Base-by-base conservation (phyloP, 64 coral and sea anemone species). In the Dendronephthya gigantea region DNA sequence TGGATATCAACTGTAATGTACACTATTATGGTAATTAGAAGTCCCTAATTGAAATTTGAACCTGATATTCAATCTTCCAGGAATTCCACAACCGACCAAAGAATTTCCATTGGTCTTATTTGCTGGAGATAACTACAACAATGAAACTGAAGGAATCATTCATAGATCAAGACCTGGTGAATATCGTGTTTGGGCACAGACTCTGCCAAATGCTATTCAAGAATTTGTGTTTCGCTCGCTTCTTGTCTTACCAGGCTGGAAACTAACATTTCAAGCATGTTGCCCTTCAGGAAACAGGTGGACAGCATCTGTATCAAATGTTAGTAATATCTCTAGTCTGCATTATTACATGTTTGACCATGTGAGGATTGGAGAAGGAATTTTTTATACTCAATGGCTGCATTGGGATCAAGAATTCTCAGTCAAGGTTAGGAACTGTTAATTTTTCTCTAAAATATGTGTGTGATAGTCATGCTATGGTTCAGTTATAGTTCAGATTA, bases 301-400 rank as follows among this genome's bases (percentile, higher is more conserved):
- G 87, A 33, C 51, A 27, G 86, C 87, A 2, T 83, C 40, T 55
- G 75, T 83, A n/a, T 81, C 30, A 16, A 87, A 89, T 72, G 56
- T 89, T 36, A 85, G 83, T 79, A 97, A 93, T 41, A 93, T 97
- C 35, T 87, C 91, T 7, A 91, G 93, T 49, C 89, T 97, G 31
- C 94, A 97, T 58, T 35, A 91, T 9, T 97, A 84, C 89, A 93
- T 97, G 94, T 97, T 97, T 89, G 87, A 97, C 40, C 87, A 93
- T 31, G 89, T 81, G 35, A 51, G 76, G 50, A 69, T 91, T 48
- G 92, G 94, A 65, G 70, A 84, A 31, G 94, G 91, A 22, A 97
- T 97, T 66, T 97, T 85, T 66, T 97, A 97, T 40, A 97, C 94
- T 30, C 45, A 88, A 37, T 97, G 94, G 94, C 79, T 75, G 12